Percentiles rank a stretch among this genome's conserved stretches.
Conservation (phyloP, 2,113 vertebrate species). For the Lepisosteus osseus region DNA sequence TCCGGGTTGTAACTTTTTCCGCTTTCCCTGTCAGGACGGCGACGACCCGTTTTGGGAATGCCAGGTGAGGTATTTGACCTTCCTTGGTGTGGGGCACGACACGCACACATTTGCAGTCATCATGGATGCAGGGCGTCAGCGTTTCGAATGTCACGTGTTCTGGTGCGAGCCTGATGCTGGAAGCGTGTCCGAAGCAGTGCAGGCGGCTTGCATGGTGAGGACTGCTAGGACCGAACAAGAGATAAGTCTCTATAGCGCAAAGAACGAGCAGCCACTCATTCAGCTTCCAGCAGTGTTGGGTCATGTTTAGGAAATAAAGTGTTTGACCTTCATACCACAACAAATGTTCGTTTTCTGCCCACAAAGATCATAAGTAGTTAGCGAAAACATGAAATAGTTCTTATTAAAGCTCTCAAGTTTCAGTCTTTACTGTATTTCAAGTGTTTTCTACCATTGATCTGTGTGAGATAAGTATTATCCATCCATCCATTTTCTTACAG, state of each 20-base stretch:
- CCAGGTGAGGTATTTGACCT: slow-evolving; percentile 88
- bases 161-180: slow-evolving; percentile 94
- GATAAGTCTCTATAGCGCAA: background rate
- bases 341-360: too few relatives aligned
- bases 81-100: slow-evolving; percentile 93
- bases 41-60: slow-evolving; percentile 84
- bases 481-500: too few relatives aligned
- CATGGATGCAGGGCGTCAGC: slow-evolving; percentile 84
- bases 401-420: too few relatives aligned
- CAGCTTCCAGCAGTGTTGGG: too few relatives aligned
- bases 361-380: too few relatives aligned
- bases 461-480: too few relatives aligned
- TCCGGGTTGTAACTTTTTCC: background rate
- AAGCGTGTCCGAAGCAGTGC: slow-evolving; percentile 87
- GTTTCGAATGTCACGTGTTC: slow-evolving; percentile 91
- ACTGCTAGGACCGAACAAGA: background rate
- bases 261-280: too few relatives aligned
- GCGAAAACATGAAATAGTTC: too few relatives aligned
- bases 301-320: too few relatives aligned
- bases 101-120: slow-evolving; percentile 91
- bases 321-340: too few relatives aligned
- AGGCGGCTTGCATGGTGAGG: slow-evolving; percentile 95
- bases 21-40: slow-evolving; percentile 52
- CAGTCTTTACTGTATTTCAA: too few relatives aligned
- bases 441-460: too few relatives aligned